Evolutionary conservation across 2,888 invertebrate genomes (phyloP).

Genomic region (Eucriotettix oculatus): DNA sequence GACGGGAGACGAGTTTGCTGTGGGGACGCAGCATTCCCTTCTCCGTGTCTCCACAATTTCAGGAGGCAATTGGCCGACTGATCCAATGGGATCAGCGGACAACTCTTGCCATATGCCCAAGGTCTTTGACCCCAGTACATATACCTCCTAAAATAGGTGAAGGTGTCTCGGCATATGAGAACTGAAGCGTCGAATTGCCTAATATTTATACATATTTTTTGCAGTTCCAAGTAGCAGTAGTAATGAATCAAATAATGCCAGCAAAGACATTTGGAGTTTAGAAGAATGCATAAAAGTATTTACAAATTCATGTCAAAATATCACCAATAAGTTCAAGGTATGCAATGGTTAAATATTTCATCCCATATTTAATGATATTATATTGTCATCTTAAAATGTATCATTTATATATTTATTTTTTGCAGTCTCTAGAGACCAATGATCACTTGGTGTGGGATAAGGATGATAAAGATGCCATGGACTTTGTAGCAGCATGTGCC

Average conservation of each 20-base stretch:
- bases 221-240: neutral
- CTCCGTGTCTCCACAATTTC: too few relatives aligned
- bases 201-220: too few relatives aligned
- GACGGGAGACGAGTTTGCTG: too few relatives aligned
- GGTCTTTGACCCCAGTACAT: too few relatives aligned
- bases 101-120: too few relatives aligned
- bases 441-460: constrained; percentile 92
- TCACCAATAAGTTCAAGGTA: neutral
- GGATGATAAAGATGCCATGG: constrained; percentile 83
- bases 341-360: neutral
- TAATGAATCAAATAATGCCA: neutral
- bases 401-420: neutral
- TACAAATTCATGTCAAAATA: neutral
- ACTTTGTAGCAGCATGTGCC: constrained; percentile 91
- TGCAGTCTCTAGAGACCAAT: constrained; percentile 16
- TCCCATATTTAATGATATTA: neutral
- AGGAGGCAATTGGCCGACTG: too few relatives aligned
- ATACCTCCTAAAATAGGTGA: too few relatives aligned
- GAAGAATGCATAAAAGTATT: neutral
- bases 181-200: too few relatives aligned
- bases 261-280: neutral
- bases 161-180: too few relatives aligned
- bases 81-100: too few relatives aligned
- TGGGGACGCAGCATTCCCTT: too few relatives aligned
- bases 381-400: neutral